phyloP scores from a whole-genome alignment of 2,797 vertebrate genomes.

The Mus caroli region DNA sequence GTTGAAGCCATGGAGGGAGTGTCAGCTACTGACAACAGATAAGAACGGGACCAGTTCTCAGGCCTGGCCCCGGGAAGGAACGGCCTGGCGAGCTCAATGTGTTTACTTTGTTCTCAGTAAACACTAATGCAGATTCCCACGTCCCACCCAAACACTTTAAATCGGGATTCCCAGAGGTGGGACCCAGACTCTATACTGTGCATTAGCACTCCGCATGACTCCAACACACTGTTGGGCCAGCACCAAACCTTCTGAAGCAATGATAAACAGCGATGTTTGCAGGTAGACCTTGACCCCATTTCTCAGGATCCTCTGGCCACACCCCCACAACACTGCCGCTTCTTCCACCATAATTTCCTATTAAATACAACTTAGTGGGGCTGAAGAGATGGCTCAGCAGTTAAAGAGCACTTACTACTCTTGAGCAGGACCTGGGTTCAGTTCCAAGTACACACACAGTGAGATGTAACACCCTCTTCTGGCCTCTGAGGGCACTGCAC shows the following conservation, averaged over 20 bases:
- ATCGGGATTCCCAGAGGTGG: conserved; percentile 41
- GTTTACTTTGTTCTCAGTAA: neutral
- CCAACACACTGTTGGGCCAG: neutral
- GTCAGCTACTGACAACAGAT: neutral
- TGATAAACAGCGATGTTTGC: neutral
- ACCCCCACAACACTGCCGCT: neutral
- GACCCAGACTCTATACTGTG: neutral
- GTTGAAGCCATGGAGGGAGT: neutral
- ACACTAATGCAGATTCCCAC: neutral
- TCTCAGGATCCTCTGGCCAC: neutral
- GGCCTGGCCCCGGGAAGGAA: neutral
- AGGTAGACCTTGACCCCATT: neutral
- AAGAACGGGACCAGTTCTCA: conserved; percentile 16
- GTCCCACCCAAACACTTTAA: neutral
- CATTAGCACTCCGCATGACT: conserved; percentile 15
- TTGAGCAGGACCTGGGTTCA: neutral
- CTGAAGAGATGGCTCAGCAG: neutral
- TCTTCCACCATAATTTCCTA: neutral
- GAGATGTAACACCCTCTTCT: neutral
- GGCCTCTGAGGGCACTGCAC: neutral
- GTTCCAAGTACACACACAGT: neutral
- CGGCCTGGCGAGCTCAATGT: neutral
- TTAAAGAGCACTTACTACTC: neutral
- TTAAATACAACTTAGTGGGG: neutral
- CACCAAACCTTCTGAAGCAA: neutral